Conservation (phyloP, 2,113 vertebrate genomes). For the Lycaon pictus region DNA sequence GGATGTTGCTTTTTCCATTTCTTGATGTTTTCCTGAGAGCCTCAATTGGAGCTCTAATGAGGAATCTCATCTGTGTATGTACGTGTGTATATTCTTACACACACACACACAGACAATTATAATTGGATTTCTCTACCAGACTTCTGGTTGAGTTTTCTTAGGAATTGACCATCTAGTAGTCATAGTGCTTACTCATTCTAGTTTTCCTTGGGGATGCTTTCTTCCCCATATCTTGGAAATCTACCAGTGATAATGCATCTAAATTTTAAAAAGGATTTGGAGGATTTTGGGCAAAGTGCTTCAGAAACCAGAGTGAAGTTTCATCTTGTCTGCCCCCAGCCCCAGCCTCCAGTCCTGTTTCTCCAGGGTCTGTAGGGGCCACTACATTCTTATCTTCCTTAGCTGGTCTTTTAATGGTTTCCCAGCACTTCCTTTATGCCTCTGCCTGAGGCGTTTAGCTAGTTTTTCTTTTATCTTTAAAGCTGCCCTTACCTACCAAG, state of each 20-base stretch:
- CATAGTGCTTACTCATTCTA: neutral
- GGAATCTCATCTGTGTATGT: neutral
- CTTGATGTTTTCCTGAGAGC: neutral
- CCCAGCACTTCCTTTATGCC: neutral
- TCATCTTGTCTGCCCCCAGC: neutral
- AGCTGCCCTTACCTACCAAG: neutral
- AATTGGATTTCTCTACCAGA: neutral
- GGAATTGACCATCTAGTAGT: neutral
- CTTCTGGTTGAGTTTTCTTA: neutral
- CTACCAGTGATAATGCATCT: neutral
- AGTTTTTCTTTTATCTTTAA: constrained; percentile 51
- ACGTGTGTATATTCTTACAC: neutral
- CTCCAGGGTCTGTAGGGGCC: neutral
- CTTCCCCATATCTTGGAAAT: neutral
- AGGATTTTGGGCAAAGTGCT: neutral
- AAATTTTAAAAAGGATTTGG: neutral
- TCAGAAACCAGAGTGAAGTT: neutral
- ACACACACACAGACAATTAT: neutral
- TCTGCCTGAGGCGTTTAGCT: neutral
- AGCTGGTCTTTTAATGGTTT: neutral
- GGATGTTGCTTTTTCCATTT: neutral
- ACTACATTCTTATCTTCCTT: neutral
- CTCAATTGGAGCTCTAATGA: neutral
- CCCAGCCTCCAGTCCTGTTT: neutral
- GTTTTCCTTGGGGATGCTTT: neutral